Percentiles rank a stretch among this genome's conserved stretches.
Evolutionary conservation across 2,113 vertebrate genomes (phyloP).

Genomic region (Xiphophorus couchianus): DNA sequence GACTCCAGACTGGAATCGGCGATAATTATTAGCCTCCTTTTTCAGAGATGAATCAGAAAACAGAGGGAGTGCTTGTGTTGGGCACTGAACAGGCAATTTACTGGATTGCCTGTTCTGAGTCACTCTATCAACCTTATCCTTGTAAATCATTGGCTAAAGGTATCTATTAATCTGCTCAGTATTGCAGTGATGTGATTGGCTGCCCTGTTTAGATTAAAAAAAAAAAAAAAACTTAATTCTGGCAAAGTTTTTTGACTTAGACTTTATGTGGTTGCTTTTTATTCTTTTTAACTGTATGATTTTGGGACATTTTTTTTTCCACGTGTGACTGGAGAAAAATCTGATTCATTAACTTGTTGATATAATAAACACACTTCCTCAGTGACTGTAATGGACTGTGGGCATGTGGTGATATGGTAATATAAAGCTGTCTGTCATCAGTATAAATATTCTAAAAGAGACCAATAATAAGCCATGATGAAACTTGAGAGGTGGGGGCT

Average conservation of each 20-base stretch:
- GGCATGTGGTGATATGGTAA: background rate
- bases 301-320: background rate
- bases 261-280: background rate
- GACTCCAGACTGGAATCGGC: slow-evolving; percentile 55
- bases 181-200: slow-evolving; percentile 57
- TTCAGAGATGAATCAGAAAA: slow-evolving; percentile 5
- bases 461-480: background rate
- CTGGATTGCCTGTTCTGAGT: background rate
- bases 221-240: background rate
- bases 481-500: background rate
- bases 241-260: too few relatives aligned
- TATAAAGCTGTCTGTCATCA: background rate
- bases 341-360: background rate
- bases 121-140: slow-evolving; percentile 47
- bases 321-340: background rate
- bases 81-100: background rate
- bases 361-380: background rate
- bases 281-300: background rate
- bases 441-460: background rate
- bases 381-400: background rate
- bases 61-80: too few relatives aligned
- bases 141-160: background rate
- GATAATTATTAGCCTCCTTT: slow-evolving; percentile 62
- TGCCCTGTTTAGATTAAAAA: background rate
- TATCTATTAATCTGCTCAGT: slow-evolving; percentile 15